Base-by-base conservation (phyloP, 2,113 vertebrate species). In the Recurvirostra avosetta region DNA sequence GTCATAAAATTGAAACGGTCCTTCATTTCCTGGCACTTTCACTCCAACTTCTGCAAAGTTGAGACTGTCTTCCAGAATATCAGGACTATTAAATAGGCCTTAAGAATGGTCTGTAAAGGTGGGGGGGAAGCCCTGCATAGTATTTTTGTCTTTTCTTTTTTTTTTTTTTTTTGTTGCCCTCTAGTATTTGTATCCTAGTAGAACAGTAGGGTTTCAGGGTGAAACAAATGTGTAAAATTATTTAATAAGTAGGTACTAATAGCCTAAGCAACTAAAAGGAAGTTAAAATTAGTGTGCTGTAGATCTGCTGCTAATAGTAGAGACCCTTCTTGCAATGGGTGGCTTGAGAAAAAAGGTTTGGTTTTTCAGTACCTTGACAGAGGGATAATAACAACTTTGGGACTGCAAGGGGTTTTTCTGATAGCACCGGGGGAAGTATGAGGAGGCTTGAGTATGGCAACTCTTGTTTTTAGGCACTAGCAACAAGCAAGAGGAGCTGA, bases 121-220 rank as follows among this genome's bases (percentile, higher is more conserved):
- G 7, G 34, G 14, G 41, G 41, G 41, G 41, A 41, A 5, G 1
- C 0, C 12, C 3, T 56, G 5, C 5, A 7, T 43, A 59, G 3
- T 72, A 13, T 45, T 45, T 45, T 45, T 45, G 45, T 45, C 45
- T 40, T 40, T 40, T 40, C 40, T 40, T 40, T 40, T 43, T 47
- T 47, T 19, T 19, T 20, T 20, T 47, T 20, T 79, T 52, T 75
- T 75, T 86, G 6, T 76, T 92, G 32, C 3, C 11, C 13, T 76
- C 11, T 68, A 32, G 43, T 9, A 45, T 89, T 68, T 82, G 6
- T n/a, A 8, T 88, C 17, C 11, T 68, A 29, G 36, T 38, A 32
- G 29, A 81, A 8, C 36, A 36, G 38, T 47, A 80, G 26, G n/a
- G 6, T 66, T 85, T 75, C 13, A 62, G 0, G 0, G 18, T 75